Evolutionary conservation across 2,888 invertebrate genomes (phyloP).

Genomic region (Tillus elongatus): DNA sequence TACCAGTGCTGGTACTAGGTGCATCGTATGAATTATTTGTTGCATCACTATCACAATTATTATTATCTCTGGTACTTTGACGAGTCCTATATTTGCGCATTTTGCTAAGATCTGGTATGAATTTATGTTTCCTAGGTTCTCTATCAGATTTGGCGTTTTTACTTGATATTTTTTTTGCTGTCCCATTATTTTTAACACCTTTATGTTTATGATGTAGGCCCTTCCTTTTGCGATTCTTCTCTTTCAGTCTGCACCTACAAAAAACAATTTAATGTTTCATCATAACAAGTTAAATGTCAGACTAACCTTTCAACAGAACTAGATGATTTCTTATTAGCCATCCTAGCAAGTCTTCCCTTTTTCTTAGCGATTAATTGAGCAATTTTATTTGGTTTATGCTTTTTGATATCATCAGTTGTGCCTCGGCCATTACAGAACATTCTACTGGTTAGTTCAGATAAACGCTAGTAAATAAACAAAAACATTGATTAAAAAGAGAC

Average conservation of each 20-base stretch:
- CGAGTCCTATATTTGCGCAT: slow-evolving; percentile 31
- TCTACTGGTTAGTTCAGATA: not conserved
- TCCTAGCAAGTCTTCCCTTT: slow-evolving; percentile 54
- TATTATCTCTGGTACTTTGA: slow-evolving; percentile 28
- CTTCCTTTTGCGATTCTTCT: slow-evolving; percentile 14
- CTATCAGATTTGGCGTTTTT: slow-evolving; percentile 15
- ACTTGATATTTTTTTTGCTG: slow-evolving; percentile 20
- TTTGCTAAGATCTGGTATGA: slow-evolving; percentile 17
- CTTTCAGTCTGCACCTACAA: slow-evolving; percentile 24
- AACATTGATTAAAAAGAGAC: no score
- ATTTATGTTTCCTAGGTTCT: slow-evolving; percentile 20
- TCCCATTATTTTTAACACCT: slow-evolving; percentile 21
- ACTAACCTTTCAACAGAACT: not conserved
- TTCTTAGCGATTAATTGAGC: slow-evolving; percentile 66
- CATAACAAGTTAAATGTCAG: no score
- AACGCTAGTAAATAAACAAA: not conserved
- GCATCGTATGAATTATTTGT: slow-evolving; percentile 47
- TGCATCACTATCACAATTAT: slow-evolving; percentile 26
- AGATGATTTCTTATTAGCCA: slow-evolving; percentile 51
- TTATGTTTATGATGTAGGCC: slow-evolving; percentile 23
- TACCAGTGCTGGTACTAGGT: slow-evolving; percentile 60
- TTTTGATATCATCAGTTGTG: slow-evolving; percentile 36
- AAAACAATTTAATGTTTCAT: no score
- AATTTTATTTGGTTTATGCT: slow-evolving; percentile 51
- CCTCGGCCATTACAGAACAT: slow-evolving; percentile 32